A percentile compares a stretch with the other conserved stretches of the same genome.
Evolutionary conservation across 1,140 invertebrate genomes (phyloP).

Genomic region (Microplitis mediator): DNA sequence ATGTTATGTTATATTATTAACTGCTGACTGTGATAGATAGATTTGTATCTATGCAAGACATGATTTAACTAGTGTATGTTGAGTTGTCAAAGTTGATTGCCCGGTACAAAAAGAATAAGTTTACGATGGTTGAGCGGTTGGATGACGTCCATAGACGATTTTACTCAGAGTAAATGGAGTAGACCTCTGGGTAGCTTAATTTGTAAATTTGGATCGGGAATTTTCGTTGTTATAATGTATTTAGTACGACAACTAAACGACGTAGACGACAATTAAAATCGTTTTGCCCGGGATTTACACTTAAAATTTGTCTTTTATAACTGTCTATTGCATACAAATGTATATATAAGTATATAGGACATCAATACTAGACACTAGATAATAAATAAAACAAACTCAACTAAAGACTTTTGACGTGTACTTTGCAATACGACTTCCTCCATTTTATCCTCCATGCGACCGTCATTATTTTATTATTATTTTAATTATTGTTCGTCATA

Average conservation of each 20-base stretch:
- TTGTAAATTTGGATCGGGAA: constrained; percentile 21
- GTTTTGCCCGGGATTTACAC: constrained; percentile 6
- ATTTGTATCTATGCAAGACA: not conserved
- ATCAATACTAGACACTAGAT: too few relatives aligned
- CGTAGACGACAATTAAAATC: not conserved
- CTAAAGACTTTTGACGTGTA: not conserved
- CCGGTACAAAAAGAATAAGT: not conserved
- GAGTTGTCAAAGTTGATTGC: constrained; percentile 13
- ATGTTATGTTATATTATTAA: too few relatives aligned
- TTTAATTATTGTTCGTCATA: too few relatives aligned
- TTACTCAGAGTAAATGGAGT: constrained; percentile 11
- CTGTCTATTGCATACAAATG: not conserved
- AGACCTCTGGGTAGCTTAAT: not conserved
- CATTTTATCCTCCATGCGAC: constrained; percentile 12
- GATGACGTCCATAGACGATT: constrained; percentile 9
- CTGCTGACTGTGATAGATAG: too few relatives aligned
- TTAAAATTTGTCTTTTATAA: too few relatives aligned
- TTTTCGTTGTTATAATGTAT: not conserved
- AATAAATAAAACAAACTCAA: too few relatives aligned
- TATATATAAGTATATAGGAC: not conserved
- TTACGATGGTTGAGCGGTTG: not conserved
- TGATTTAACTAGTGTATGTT: not conserved
- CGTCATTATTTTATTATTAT: not conserved
- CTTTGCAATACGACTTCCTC: not conserved
- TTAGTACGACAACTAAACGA: not conserved